Evolutionary conservation across 1,140 invertebrate genomes (phyloP), one percentile per base, ranked within the genome.

Genomic region (Venustaconcha ellipsiformis): DNA sequence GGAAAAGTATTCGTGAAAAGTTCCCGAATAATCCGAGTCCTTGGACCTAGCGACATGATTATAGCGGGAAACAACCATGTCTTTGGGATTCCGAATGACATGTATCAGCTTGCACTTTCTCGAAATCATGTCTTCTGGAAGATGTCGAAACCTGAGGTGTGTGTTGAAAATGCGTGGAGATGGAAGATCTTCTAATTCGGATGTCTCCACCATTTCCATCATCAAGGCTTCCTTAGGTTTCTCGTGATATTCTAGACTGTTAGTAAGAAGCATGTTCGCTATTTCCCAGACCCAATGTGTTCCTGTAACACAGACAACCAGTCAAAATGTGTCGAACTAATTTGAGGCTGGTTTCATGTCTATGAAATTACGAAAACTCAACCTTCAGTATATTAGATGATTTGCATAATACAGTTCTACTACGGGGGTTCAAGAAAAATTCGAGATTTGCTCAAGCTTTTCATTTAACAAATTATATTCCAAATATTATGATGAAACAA

Each of bases 201-300:
- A 57, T 60, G 79, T 71, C 0, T 76, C 68, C 69, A 84, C 79
- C 3, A 76, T 57, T 59, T 76, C 74, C 5, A 76, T n/a, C 74
- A 76, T 76, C 64, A 67, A 74, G 3, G 76, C 68, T 65, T 80
- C 77, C 58, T 84, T 85, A n/a, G 81, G 74, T 6, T 62, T 59
- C 12, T 60, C 20, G n/a, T 82, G 77, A 30, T 74, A 66, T 57
- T 87, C 81, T 0, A 82, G 81, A 60, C 72, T 76, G 1, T 79
- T 76, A n/a, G 48, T 65, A 2, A 81, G 18, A 23, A 87, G 64
- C 79, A 87, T 83, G 57, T 80, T 74, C 1, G 72, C 63, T 13
- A 86, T 82, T 56, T 87, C 86, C 82, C 83, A 87, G 14, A 86
- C 30, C 86, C 86, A 87, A 65, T 86, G 84, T 12, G 84, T 87